Evolutionary conservation across 2,113 vertebrate species (phyloP), one percentile per base, ranked within the genome.

Genomic region (Melanocharis versteri): DNA sequence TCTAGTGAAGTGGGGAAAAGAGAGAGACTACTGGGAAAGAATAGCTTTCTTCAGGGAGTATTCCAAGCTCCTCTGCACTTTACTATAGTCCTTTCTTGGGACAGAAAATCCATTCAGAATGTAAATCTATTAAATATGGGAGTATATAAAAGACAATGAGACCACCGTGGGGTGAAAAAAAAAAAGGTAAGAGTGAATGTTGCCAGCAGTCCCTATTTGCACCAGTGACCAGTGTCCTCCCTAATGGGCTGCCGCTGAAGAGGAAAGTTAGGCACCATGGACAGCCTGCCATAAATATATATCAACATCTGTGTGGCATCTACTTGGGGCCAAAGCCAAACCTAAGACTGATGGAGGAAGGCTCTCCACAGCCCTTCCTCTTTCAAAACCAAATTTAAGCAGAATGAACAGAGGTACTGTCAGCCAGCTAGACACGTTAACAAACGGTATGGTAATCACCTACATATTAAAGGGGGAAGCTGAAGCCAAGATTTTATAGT

Each of bases 401-500:
- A 3, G 26, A 53, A 27, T 30, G 56, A 92, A 47, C 26, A 3
- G 2, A 83, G 51, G 56, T 31, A 70, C 16, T 90, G 64, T 51
- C 56, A 93, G 71, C 33, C 42, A 14, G 51, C 44, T 83, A 86
- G 51, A 78, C 20, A 64, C 1, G 0, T 64, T 78, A 89, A 47
- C 60, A 90, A 89, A 73, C 0, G 0, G 0, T 19, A 57, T 48
- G 35, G 72, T 60, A 86, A 70, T 75, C 17, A 11, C 20, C 61
- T 64, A 37, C 6, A 3, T 71, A 81, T 28, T 71, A 82, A 92
- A 92, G 27, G 15, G 9, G 15, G n/a, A 92, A 93, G n/a, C 7
- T 79, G 64, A 90, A 92, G 80, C 70, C 88, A 90, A 92, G 79
- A 89, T 68, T 93, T 83, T 75, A 60, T 27, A 78, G 76, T 35